Evolutionary conservation across 2,113 vertebrate genomes (phyloP), one percentile per base, ranked within the genome.

Genomic region (Hoplias malabaricus): DNA sequence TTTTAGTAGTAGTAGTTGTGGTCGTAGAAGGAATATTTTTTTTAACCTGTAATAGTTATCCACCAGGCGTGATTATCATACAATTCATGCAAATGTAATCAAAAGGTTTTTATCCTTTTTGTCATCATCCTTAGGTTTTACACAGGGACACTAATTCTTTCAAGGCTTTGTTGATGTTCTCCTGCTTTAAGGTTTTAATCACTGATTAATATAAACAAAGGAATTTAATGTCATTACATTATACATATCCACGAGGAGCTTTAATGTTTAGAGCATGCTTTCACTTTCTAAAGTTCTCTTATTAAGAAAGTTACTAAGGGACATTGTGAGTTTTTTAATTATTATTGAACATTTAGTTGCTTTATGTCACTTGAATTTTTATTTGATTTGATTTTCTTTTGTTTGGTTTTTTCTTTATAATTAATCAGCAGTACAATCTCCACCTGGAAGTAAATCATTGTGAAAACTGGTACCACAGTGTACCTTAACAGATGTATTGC

Each of bases 221-320:
- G n/a, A 81, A 77, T 83, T 76, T 46, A n/a, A 68, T 56, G 33
- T 38, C 57, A 81, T 53, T 70, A 80, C 69, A 75, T 62, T 66
- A 50, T 73, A 65, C 42, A 69, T 38, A 78, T 79, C 77, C 78
- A 79, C 63, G 81, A 69, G 65, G 78, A 80, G 74, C 83, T 76
- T 76, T 82, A 78, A 63, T 80, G 76, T 81, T 71, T 77, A 79
- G 67, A 77, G 80, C 84, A 85, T 87, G 82, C 76, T 74, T 84
- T 84, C 69, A 82, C 67, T 62, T 82, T 74, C 73, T 82, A 63
- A 77, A 79, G 34, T 73, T 40, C 67, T 80, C 73, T 77, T 75
- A 62, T 85, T 86, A 59, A 54, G 66, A 77, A 83, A 36, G 57
- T 50, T 56, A 54, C 75, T 75, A 73, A 69, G 67, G 59, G 68